A percentile compares a stretch with the other conserved stretches of the same genome.
These are phyloP conservation scores for Sitta europaea DNA, from an alignment of 2,113 vertebrate genomes.

Conservation along the genomic window DNA sequence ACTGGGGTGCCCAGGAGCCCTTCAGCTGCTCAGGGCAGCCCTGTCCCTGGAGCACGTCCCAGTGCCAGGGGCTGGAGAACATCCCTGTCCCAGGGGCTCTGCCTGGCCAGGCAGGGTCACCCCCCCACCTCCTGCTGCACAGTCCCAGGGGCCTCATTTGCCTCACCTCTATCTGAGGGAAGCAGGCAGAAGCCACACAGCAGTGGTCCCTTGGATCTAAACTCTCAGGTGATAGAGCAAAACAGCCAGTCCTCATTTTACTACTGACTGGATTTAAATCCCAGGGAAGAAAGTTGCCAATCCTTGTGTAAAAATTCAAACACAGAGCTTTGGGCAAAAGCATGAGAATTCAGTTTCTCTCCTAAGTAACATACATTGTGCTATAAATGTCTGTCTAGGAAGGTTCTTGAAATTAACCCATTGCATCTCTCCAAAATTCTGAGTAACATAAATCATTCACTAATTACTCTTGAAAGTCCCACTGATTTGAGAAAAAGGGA, in stretches of 20 bases:
- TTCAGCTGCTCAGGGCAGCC: background rate
- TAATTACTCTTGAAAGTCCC: background rate
- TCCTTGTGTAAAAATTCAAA: background rate
- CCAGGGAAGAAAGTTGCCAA: background rate
- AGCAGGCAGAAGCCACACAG: background rate
- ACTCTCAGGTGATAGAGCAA: background rate
- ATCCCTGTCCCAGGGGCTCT: background rate
- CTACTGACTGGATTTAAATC: background rate
- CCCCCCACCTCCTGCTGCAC: background rate
- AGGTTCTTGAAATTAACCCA: background rate
- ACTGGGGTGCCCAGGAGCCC: background rate
- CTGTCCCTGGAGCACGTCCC: background rate
- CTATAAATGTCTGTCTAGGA: background rate
- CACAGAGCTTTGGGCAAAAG: background rate
- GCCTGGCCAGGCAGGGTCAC: background rate
- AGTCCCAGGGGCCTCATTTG: background rate
- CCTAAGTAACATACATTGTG: background rate
- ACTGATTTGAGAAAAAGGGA: background rate
- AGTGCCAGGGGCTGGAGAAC: fast-evolving
- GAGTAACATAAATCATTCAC: background rate
- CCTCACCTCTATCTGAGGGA: fast-evolving
- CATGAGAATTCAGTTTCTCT: background rate
- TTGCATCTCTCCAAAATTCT: background rate
- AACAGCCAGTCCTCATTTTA: background rate
- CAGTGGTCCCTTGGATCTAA: background rate